Percentiles rank a stretch among this genome's conserved stretches.
Evolutionary conservation across 2,797 vertebrate species (phyloP).

Genomic region (Protosalanx chinensis): DNA sequence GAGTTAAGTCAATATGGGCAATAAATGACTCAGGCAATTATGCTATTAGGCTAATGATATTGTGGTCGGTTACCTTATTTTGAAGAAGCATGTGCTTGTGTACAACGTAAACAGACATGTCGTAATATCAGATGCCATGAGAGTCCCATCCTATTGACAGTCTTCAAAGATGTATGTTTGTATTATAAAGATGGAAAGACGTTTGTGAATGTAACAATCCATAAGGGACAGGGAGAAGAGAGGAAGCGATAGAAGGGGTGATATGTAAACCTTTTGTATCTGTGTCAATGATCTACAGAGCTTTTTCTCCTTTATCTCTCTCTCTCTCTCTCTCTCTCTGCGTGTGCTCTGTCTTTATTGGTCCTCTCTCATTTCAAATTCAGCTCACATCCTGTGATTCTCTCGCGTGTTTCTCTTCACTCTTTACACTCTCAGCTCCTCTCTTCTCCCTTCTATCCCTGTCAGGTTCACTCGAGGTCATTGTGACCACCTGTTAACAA

Average conservation of each 20-base stretch:
- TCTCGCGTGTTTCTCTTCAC: background rate
- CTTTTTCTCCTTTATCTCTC: too few species aligned
- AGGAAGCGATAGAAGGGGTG: background rate
- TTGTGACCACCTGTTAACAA: background rate
- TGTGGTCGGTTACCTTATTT: constrained; percentile 2
- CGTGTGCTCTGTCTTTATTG: too few species aligned
- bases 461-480: background rate
- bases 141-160: constrained; percentile 27
- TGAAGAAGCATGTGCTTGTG: background rate
- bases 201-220: background rate
- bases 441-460: background rate
- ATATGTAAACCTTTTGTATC: too few species aligned
- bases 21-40: background rate
- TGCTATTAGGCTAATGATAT: constrained; percentile 5
- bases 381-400: too few species aligned
- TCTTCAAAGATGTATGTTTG: background rate
- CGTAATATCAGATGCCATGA: constrained; percentile 20
- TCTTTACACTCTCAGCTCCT: background rate
- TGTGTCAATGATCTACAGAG: background rate
- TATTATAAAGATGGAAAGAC: background rate
- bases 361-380: background rate
- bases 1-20: too few species aligned
- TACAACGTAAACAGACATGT: background rate
- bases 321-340: too few species aligned
- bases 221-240: background rate